These are phyloP conservation scores for human (Homo sapiens) DNA, from an alignment of 2,113 vertebrate species.

Conservation along the genomic window DNA sequence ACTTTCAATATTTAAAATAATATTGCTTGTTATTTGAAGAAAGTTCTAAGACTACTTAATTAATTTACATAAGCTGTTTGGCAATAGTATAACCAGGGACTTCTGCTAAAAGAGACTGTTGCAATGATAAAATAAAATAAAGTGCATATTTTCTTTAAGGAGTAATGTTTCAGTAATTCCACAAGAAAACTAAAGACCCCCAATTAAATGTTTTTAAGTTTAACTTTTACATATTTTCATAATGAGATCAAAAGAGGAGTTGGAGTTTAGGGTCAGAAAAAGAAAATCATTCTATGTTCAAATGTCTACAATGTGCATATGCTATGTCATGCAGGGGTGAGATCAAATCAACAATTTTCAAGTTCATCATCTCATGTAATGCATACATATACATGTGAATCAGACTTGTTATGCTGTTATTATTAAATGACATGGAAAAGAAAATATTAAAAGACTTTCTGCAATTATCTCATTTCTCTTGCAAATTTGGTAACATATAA, in stretches of 20 bases:
- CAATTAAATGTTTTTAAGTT: neutral
- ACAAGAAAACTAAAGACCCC: neutral
- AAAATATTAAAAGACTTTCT: neutral
- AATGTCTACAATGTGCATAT: neutral
- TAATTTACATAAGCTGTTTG: neutral
- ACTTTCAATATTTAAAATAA: neutral
- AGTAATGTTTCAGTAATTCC: neutral
- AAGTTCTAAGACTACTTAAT: neutral
- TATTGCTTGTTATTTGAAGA: neutral
- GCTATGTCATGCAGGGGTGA: neutral
- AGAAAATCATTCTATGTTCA: neutral
- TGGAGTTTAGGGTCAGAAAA: neutral
- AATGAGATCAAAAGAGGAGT: neutral
- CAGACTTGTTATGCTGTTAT: neutral
- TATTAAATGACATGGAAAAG: neutral
- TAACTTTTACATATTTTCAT: conserved; percentile 31
- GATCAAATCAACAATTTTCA: neutral
- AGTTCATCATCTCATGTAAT: neutral
- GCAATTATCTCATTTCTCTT: neutral
- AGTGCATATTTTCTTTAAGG: neutral
- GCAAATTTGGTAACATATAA: neutral
- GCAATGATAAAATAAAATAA: neutral
- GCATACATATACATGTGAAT: neutral
- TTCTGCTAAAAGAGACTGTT: neutral
- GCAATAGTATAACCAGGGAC: neutral